A percentile compares a stretch with the other conserved stretches of the same genome.
Conservation (phyloP, 2,113 vertebrate species). For the Hucho hucho region DNA sequence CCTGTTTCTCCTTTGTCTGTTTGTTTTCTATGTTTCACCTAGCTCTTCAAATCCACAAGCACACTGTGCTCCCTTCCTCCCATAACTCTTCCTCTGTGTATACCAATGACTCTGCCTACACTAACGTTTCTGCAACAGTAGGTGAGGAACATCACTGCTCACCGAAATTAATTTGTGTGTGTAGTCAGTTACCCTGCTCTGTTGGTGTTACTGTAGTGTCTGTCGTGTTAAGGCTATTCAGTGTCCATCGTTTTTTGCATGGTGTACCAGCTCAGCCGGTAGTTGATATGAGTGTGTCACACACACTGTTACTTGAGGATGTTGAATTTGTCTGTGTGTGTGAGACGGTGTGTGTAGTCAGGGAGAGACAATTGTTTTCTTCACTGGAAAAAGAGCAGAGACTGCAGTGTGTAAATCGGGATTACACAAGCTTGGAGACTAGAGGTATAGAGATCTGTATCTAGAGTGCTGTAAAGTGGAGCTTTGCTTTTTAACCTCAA, state of each 20-base stretch:
- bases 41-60: conserved; percentile 94
- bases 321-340: too few species aligned
- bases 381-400: not conserved
- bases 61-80: conserved; percentile 92
- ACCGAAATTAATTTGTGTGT: conserved; percentile 35
- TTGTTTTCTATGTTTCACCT: conserved; percentile 61
- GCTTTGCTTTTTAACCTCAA: not conserved
- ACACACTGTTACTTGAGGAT: not conserved
- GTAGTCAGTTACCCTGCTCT: conserved; percentile 24
- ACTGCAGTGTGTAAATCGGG: not conserved
- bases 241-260: not conserved
- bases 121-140: conserved; percentile 96
- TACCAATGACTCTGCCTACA: conserved; percentile 98
- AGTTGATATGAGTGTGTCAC: not conserved
- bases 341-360: too few species aligned
- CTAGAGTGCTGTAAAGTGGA: not conserved
- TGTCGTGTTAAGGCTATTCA: not conserved
- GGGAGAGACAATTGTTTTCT: too few species aligned
- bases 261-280: not conserved
- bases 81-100: conserved; percentile 94
- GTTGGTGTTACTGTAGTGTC: conserved; percentile 3
- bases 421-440: not conserved
- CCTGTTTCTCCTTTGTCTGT: conserved; percentile 50
- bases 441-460: not conserved
- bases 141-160: conserved; percentile 81